Evolutionary conservation across 2,113 vertebrate genomes (phyloP), one percentile per base, ranked within the genome.

Genomic region (Ceratotherium simum): DNA sequence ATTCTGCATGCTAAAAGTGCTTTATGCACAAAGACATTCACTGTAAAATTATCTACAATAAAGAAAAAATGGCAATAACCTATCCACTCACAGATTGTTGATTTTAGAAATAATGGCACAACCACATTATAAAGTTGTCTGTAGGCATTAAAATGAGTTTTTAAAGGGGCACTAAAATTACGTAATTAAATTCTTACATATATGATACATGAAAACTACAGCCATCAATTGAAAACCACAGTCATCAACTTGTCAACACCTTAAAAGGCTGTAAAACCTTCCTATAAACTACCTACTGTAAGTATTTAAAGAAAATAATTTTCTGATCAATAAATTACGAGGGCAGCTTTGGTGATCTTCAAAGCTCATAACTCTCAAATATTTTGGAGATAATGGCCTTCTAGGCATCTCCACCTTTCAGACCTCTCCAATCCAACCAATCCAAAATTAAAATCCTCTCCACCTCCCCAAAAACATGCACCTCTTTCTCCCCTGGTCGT

Each of bases 71-170:
- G 27, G 36, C 29, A 82, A 92, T 9, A 92, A 48, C 27, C 33
- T 56, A 65, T 39, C 5, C 8, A 46, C 46, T 89, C 1, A 36
- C 9, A 79, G 27, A 92, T 39, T 58, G 60, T 7, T 90, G 9
- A 56, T 93, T 62, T 64, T 39, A 21, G 16, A 90, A 96, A 80
- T 72, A 81, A 78, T 48, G 5, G 27, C 79, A 86, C 1, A 80
- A 69, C n/a, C 33, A 75, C 29, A 95, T 70, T 88, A 90, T n/a
- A 92, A 96, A 87, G 42, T 56, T 72, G 29, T 58, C 36, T 91
- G 54, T 11, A 70, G 11, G 21, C 25, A 93, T 42, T 72, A 70
- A 89, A 58, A 36, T 39, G 3, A 69, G 54, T 62, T 58, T 91
- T 82, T 39, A 60, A 36, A 78, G 56, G 10, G 17, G 10, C 9